Conservation (phyloP, 2,888 invertebrate species). For the Dynastes tityus region DNA sequence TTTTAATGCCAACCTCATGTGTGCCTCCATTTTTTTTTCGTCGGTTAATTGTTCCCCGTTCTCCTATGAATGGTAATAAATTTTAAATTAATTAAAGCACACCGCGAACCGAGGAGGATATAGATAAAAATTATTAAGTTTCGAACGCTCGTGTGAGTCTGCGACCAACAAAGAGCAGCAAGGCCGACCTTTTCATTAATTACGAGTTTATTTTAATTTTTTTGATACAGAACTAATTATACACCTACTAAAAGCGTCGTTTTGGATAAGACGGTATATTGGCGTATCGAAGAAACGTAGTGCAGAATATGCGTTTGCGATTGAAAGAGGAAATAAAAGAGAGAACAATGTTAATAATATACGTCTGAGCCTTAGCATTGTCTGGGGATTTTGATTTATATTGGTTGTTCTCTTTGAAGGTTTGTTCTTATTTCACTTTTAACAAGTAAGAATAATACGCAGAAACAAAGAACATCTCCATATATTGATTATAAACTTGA, state of each 20-base stretch:
- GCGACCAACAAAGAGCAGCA: not conserved
- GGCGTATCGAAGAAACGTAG: not conserved
- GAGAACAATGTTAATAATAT: not conserved
- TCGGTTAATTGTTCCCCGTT: not conserved
- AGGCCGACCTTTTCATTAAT: constrained; percentile 36
- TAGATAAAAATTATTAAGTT: not conserved
- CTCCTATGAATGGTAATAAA: constrained; percentile 13
- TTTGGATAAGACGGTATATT: not conserved
- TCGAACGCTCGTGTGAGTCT: constrained; percentile 1
- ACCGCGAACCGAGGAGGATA: constrained; percentile 15
- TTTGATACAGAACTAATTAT: constrained; percentile 20
- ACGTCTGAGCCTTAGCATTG: not conserved
- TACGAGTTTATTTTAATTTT: constrained; percentile 1
- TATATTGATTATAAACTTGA: too few relatives aligned
- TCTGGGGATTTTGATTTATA: not conserved
- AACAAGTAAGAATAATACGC: too few relatives aligned
- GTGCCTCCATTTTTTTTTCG: too few relatives aligned
- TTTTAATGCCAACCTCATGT: too few relatives aligned
- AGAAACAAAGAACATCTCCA: too few relatives aligned
- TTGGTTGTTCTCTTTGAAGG: not conserved
- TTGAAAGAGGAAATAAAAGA: too few relatives aligned
- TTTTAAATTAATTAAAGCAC: constrained; percentile 31
- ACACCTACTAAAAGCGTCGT: constrained; percentile 7
- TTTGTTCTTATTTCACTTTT: too few relatives aligned
- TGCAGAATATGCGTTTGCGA: not conserved